A percentile compares a stretch with the other conserved stretches of the same genome.
phyloP scores from a whole-genome alignment of 2,113 vertebrate genomes.

The Rhinichthys klamathensis region DNA sequence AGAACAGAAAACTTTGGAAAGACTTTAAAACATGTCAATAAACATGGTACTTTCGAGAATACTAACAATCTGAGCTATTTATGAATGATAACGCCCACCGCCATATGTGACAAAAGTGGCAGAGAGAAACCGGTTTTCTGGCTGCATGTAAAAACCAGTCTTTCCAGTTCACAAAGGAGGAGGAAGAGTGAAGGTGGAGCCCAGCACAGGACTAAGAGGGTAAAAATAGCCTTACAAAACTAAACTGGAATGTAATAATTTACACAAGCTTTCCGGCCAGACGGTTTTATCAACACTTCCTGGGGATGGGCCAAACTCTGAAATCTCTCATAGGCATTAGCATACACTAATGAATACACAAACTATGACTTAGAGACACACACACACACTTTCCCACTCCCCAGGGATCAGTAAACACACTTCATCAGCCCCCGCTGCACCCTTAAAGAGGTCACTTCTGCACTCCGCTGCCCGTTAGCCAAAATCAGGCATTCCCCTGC shows the following conservation, averaged over 20 bases:
- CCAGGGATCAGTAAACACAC: constrained; percentile 31
- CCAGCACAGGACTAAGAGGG: constrained; percentile 48
- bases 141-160: constrained; percentile 32
- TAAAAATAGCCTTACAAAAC: constrained; percentile 70
- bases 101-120: not conserved
- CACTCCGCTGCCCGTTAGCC: constrained; percentile 1
- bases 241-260: constrained; percentile 70
- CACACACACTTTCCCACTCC: constrained; percentile 20
- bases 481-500: constrained; percentile 2
- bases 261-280: constrained; percentile 71
- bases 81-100: not conserved
- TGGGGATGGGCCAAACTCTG: constrained; percentile 57
- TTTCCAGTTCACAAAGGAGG: constrained; percentile 55
- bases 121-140: not conserved
- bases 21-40: not conserved
- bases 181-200: constrained; percentile 56
- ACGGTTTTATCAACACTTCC: constrained; percentile 67
- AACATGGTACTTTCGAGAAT: not conserved
- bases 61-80: not conserved
- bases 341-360: constrained; percentile 1
- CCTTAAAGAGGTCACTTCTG: constrained; percentile 29
- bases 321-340: not conserved
- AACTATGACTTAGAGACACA: not conserved
- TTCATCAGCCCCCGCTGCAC: constrained; percentile 4
- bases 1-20: not conserved